phyloP scores from a whole-genome alignment of 2,113 vertebrate species.

The Nesospiza acunhae region DNA sequence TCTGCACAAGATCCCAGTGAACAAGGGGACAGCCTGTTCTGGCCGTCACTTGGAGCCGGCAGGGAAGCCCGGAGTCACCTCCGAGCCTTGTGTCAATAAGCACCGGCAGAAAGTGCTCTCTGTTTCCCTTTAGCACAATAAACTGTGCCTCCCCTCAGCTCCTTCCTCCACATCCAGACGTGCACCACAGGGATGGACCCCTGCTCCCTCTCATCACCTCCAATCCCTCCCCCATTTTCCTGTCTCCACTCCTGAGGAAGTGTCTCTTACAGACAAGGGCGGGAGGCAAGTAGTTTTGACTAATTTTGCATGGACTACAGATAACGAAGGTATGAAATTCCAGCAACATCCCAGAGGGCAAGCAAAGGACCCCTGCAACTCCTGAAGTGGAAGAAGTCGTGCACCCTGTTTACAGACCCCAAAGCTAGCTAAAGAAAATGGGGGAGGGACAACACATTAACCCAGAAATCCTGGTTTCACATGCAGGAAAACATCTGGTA shows the following conservation, averaged over 20 bases:
- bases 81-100: conserved; percentile 63
- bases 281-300: background rate
- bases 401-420: background rate
- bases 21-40: conserved; percentile 41
- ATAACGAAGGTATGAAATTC: background rate
- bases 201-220: background rate
- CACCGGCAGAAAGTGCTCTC: conserved; percentile 48
- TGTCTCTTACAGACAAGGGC: background rate
- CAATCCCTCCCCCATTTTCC: conserved; percentile 3
- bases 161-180: background rate
- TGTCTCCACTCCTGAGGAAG: conserved; percentile 26
- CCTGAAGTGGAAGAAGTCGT: background rate
- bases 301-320: background rate
- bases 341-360: background rate
- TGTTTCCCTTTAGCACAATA: conserved; percentile 62
- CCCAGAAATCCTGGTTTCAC: background rate
- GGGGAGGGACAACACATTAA: background rate
- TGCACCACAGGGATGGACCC: conserved; percentile 5
- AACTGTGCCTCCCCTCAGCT: conserved; percentile 37
- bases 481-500: background rate
- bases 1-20: background rate
- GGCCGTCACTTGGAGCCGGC: background rate
- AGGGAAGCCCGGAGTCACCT: background rate
- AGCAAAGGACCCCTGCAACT: background rate
- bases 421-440: background rate